Base-by-base conservation (phyloP, 2,113 vertebrate species). In the Hydrolagus affinis region DNA sequence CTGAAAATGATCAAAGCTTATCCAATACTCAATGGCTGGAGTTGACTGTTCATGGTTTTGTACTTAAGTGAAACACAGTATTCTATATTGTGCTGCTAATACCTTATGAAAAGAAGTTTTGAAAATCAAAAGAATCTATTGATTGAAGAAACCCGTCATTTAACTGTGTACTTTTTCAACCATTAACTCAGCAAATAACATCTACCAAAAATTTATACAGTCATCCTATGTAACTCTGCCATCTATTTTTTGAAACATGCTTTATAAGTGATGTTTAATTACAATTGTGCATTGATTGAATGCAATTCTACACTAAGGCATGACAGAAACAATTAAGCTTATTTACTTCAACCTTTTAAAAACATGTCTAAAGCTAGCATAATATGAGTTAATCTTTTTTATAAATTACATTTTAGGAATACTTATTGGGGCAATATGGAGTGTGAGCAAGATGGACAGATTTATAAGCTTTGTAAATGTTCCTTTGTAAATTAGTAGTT, bases 31-130 rank as follows among this genome's bases (percentile, higher is more conserved):
- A 91, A 87, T 88, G 86, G 91, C 93, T 95, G 94, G 94, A 95
- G 94, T 93, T 95, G 94, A 86, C 93, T 94, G 92, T 23, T 89
- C 91, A 93, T 93, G 90, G 25, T 88, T 88, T 85, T 87, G 87
- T 88, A 89, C 87, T 15, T 30, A 83, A n/a, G 59, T 66, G 78
- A 30, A 60, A 83, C 8, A n/a, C n/a, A n/a, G n/a, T n/a, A 32
- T 14, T 83, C 28, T 11, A 10, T 62, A 83, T 83, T 68, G 30
- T 25, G 2, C 60, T 66, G 44, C 44, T 44, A 44, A 44, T 44
- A 44, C 44, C 44, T 44, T 44, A 44, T 44, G 6, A 44, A 44
- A 30, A 21, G 21, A 66, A 10, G 15, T 12, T 75, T 3, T 66
- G 62, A 83, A 64, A 19, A 11, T 83, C 19, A 66, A 66, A 15